Evolutionary conservation across 2,113 vertebrate species (phyloP).

Genomic region (Protobothrops flavoviridis): DNA sequence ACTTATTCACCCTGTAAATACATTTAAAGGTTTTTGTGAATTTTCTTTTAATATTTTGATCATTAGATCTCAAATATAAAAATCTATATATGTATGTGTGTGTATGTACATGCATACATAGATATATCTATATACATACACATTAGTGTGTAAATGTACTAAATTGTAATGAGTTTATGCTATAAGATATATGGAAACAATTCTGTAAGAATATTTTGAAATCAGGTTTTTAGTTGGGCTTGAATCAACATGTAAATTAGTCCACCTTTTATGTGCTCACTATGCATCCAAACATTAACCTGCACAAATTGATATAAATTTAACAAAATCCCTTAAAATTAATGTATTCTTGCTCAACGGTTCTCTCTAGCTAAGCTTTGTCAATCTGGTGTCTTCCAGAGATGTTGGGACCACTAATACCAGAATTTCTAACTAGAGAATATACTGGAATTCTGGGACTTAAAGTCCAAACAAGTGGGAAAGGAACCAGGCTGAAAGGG

Average conservation of each 20-base stretch:
- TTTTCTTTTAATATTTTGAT: slow-evolving; percentile 79
- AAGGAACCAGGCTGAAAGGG: neutral
- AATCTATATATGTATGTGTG: slow-evolving; percentile 32
- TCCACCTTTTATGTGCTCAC: neutral
- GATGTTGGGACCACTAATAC: neutral
- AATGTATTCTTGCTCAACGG: neutral
- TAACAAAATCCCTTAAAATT: neutral
- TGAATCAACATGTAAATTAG: neutral
- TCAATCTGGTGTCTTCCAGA: neutral
- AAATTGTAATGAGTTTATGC: slow-evolving; percentile 12
- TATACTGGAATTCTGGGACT: neutral
- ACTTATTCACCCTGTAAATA: slow-evolving; percentile 90
- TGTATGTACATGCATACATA: neutral
- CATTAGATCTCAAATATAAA: slow-evolving; percentile 73
- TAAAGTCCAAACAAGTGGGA: neutral
- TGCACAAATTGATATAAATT: neutral
- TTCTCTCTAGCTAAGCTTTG: neutral
- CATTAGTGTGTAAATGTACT: slow-evolving; percentile 21
- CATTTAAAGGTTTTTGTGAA: slow-evolving; percentile 85
- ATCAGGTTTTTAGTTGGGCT: neutral
- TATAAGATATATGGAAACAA: neutral
- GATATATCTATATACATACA: slow-evolving; percentile 36
- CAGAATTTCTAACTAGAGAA: neutral
- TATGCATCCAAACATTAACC: neutral
- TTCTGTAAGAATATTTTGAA: neutral